Evolutionary conservation across 2,888 invertebrate genomes (phyloP), one percentile per base, ranked within the genome.

Genomic region (Subacronicta megacephala): DNA sequence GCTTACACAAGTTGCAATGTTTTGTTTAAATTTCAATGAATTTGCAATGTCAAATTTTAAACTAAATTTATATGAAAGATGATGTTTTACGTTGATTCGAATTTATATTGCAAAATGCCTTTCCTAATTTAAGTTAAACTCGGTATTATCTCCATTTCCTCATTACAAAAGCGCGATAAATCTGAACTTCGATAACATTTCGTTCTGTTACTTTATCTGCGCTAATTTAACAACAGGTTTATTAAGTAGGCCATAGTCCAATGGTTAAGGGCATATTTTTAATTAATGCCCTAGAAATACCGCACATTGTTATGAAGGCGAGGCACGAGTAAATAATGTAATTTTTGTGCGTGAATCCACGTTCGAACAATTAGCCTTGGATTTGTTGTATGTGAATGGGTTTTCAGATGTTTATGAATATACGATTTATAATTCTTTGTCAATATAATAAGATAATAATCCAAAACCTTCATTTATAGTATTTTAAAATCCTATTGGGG

Each of bases 331-430:
- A 43, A 29, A 54, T 50, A 45, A 20, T 17, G 59, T 18, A 3
- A 18, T 54, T 73, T 55, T 56, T 59, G n/a, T 53, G 58, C 68
- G 66, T 57, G 58, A 65, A 60, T 58, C 57, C 82, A 82, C 82
- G 82, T 81, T 75, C 20, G 26, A 45, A 55, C 80, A 73, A 82
- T 86, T 78, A 84, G 62, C 88, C 87, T 87, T 85, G 86, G 53
- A 46, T 71, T 41, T 62, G 43, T 52, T 53, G 40, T 60, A 65
- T 75, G 74, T 80, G 73, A 67, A 74, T 56, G 70, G 72, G 56
- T 75, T 75, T 77, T 69, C 58, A 72, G 70, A 77, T 80, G 64
- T 58, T 66, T 35, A 55, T 52, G 37, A 47, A 73, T 59, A 45
- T 20, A 17, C 7, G 26, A 42, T 53, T 23, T 35, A 26, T 36